phyloP scores from a whole-genome alignment of 2,113 vertebrate species.

The Ictalurus furcatus region DNA sequence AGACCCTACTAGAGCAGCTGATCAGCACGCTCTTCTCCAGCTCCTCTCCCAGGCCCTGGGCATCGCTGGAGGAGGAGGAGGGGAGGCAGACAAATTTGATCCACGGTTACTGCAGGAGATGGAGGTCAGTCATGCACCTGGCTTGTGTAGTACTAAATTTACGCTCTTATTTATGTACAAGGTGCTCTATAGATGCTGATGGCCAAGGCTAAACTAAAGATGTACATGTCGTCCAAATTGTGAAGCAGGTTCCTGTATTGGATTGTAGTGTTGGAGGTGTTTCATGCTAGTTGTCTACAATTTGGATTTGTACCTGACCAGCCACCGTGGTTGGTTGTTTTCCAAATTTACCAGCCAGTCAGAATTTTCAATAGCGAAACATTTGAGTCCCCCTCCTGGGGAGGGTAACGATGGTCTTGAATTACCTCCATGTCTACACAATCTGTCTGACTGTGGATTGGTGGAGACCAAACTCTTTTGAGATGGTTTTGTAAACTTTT shows the following conservation, averaged over 20 bases:
- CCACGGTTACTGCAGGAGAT: constrained; percentile 72
- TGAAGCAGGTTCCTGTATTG: neutral
- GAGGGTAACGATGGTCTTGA: no score
- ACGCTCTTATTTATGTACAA: neutral
- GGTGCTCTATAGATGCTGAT: neutral
- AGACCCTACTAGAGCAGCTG: constrained; percentile 62
- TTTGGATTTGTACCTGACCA: neutral
- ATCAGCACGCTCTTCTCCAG: constrained; percentile 64
- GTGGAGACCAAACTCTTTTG: no score
- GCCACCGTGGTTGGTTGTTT: neutral
- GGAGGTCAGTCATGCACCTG: constrained; percentile 71
- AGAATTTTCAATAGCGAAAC: neutral
- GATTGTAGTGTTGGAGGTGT: neutral
- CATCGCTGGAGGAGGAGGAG: constrained; percentile 42
- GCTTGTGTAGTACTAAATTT: neutral
- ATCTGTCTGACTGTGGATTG: no score
- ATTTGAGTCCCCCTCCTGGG: neutral
- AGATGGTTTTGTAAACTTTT: no score
- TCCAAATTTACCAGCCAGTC: neutral
- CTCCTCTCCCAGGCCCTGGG: constrained; percentile 76
- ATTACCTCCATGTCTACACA: no score
- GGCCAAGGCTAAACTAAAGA: neutral
- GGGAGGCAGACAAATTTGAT: constrained; percentile 55
- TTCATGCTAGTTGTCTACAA: neutral
- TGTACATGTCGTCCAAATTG: neutral